Base-by-base conservation (phyloP, 2,797 vertebrate genomes). In the Melanotaenia maccullochi region DNA sequence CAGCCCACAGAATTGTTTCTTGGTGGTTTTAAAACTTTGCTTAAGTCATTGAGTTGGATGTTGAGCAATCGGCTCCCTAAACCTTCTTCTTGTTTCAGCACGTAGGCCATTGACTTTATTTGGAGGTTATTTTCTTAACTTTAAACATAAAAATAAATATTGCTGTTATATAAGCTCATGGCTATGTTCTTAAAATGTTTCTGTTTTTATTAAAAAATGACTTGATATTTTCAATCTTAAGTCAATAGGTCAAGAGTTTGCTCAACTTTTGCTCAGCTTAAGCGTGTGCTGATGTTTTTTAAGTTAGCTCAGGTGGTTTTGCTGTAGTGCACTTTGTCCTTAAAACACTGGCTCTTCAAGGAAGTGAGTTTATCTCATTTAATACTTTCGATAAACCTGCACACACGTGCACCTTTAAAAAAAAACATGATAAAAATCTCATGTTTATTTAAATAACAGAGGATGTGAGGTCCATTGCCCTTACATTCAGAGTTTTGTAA, bases 371-470 rank as follows among this genome's bases (percentile, higher is more conserved):
- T 79, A 71, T 60, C 73, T 68, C 51, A 81, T 36, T 78, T 65
- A 75, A 75, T 79, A 76, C 72, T 64, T 24, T 52, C 18, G 68
- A 77, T 77, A 75, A 75, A 52, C 66, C 65, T 28, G 58, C 81
- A 78, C 66, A 84, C 75, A 83, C 87, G 91, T 90, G 89, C 89
- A 91, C 79, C 79, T 52, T 81, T 84, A 62, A 68, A 70, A 87
- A 30, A 80, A 81, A 86, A 84, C 82, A 7, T 4, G 13, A 40
- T 3, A 13, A 70, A 33, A 33, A 33, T 33, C 7, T 33, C 32
- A 33, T 93, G 89, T 93, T 94, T 93, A 92, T 85, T 92, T 82
- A 91, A 92, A 93, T 92, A 94, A 94, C 93, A 94, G 83, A 90
- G 90, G 91, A 94, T 93, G 87, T 91, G 90, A 90, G 87, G 86